Base-by-base conservation (phyloP, 2,113 vertebrate genomes). In the Siniperca knerii region DNA sequence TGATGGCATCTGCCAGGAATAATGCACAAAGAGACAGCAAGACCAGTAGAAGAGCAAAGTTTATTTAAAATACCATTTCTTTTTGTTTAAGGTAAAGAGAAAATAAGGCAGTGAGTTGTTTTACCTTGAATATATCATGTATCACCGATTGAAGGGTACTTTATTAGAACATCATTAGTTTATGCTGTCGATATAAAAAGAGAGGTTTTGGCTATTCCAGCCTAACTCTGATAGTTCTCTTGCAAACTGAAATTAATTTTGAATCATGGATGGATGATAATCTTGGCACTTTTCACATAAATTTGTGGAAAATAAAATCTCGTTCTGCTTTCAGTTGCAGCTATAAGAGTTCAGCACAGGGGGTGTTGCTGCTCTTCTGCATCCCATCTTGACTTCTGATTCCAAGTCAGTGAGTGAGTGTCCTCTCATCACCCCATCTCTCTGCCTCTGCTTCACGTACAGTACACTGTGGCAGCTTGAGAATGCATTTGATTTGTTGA, bases 401-500 rank as follows among this genome's bases (percentile, higher is more conserved):
- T 81, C n/a, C 4, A 46, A 35, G 1, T 60, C 66, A 42, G 16
- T 16, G 23, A 62, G 42, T 23, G 33, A 40, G 42, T 64, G 57
- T 69, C 54, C 58, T 60, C 61, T 70, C 46, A 46, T 72, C 66
- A 16, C 55, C 23, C 25, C 40, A 13, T 82, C 65, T 42, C 35
- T 68, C 70, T 54, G 48, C 35, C 46, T 82, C 81, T 74, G 35
- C 61, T 54, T 75, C 66, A 82, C 62, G 40, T 62, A 65, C 62
- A 71, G 75, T 71, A 55, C 7, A 25, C 40, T 48, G 18, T 69
- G 75, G 33, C 79, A 81, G 69, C 50, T 62, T 58, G 25, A 77
- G 73, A 68, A 81, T 82, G 72, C 16, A 61, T 90, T 84, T 87
- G 58, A 87, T 89, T 82, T 61, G 68, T 44, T 42, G 55, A 64